A percentile compares a stretch with the other conserved stretches of the same genome.
Evolutionary conservation across 37 sponge, comb jelly and placozoan species (phyloP).

Genomic region (Tethya wilhelma): DNA sequence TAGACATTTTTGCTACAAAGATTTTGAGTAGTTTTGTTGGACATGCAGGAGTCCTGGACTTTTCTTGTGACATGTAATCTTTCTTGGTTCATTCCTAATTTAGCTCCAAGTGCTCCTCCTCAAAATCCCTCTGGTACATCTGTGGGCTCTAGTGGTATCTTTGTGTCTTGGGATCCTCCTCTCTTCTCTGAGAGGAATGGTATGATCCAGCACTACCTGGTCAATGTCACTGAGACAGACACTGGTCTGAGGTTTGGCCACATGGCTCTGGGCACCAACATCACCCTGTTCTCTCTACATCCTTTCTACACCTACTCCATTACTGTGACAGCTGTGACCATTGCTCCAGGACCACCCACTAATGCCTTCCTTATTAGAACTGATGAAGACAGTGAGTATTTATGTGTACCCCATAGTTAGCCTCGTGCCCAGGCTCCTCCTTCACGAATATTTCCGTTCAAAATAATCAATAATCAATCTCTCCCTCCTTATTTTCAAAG

Average conservation of each 20-base stretch:
- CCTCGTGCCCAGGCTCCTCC: too few species aligned
- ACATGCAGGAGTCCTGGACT: too few species aligned
- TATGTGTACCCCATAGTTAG: not conserved
- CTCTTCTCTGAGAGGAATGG: constrained; percentile 15
- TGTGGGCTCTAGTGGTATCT: not conserved
- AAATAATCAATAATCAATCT: too few species aligned
- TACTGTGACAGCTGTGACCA: constrained; percentile 33
- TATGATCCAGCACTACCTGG: constrained; percentile 1
- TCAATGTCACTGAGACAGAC: constrained; percentile 3
- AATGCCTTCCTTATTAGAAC: not conserved
- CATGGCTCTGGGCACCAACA: not conserved
- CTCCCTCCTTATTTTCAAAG: too few species aligned
- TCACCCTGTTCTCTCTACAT: constrained; percentile 1
- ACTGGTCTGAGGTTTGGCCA: not conserved
- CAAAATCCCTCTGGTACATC: not conserved
- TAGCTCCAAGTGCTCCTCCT: constrained; percentile 34
- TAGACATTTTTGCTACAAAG: not conserved
- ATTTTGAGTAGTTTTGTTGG: too few species aligned
- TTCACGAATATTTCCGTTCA: not conserved
- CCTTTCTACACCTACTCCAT: constrained; percentile 17
- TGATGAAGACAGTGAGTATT: constrained; percentile 18
- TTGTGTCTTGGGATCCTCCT: constrained; percentile 28
- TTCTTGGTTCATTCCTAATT: too few species aligned
- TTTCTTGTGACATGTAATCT: too few species aligned
- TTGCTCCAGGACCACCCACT: constrained; percentile 7